phyloP scores from a whole-genome alignment of 2,797 vertebrate genomes.

The Etheostoma nigrum region DNA sequence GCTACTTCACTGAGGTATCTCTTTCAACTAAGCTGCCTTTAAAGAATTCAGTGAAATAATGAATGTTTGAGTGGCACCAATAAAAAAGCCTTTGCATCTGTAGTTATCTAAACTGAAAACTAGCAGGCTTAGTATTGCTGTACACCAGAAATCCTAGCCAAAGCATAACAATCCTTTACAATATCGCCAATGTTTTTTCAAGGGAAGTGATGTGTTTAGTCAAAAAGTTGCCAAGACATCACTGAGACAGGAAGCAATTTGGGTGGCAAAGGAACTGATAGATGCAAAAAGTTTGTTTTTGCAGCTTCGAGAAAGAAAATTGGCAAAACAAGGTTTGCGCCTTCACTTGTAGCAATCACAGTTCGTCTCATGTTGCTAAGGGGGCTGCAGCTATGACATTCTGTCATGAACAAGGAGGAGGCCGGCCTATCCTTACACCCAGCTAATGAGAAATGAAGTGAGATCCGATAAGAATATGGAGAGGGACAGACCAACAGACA shows the following conservation, averaged over 20 bases:
- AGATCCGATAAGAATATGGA: slow-evolving; percentile 83
- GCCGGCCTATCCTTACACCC: slow-evolving; percentile 63
- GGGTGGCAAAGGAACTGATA: slow-evolving; percentile 50
- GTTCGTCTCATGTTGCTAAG: slow-evolving; percentile 64
- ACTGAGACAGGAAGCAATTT: slow-evolving; percentile 59
- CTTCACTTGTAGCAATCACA: slow-evolving; percentile 53
- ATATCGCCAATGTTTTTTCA: slow-evolving; percentile 61
- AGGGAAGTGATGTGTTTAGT: slow-evolving; percentile 35
- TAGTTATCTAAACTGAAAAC: slow-evolving; percentile 39
- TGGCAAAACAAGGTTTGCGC: slow-evolving; percentile 47
- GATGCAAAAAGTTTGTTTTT: slow-evolving; percentile 49
- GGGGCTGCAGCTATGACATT: slow-evolving; percentile 63
- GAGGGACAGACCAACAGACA: slow-evolving; percentile 56
- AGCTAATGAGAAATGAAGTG: slow-evolving; percentile 82
- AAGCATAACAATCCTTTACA: slow-evolving; percentile 37
- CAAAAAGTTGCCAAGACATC: slow-evolving; percentile 47
- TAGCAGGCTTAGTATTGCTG: slow-evolving; percentile 18
- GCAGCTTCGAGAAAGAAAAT: slow-evolving; percentile 52
- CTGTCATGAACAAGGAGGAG: slow-evolving; percentile 40
- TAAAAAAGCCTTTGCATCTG: slow-evolving; percentile 17
- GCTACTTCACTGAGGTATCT: slow-evolving; percentile 53
- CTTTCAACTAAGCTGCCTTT: slow-evolving; percentile 67
- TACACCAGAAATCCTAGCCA: slow-evolving; percentile 32
- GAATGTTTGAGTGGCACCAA: slow-evolving; percentile 54
- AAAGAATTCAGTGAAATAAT: slow-evolving; percentile 65